A percentile compares a stretch with the other conserved stretches of the same genome.
phyloP scores from a whole-genome alignment of 2,797 vertebrate species.

The Petrocephalus schoutedeni region DNA sequence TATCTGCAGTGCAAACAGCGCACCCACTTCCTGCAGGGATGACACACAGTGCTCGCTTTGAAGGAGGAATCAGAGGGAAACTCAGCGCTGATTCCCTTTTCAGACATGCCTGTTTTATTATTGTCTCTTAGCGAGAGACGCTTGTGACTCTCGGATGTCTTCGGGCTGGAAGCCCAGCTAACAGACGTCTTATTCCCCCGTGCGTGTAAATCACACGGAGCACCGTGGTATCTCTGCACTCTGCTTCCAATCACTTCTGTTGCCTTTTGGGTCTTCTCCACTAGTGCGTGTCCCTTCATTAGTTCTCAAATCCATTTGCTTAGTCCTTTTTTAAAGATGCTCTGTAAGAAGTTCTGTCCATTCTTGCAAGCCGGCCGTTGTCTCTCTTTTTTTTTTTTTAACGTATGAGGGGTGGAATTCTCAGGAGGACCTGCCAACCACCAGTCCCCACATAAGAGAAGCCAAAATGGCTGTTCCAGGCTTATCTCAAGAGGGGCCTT shows the following conservation, averaged over 20 bases:
- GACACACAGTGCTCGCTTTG: background rate
- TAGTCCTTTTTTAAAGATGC: background rate
- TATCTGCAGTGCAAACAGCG: background rate
- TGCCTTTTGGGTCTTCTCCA: slow-evolving; percentile 7
- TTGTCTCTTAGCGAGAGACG: slow-evolving; percentile 8
- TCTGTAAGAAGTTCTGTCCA: background rate
- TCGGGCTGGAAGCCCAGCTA: slow-evolving; percentile 10
- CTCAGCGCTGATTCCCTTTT: slow-evolving; percentile 5
- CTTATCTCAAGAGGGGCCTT: slow-evolving; percentile 24
- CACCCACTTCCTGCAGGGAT: slow-evolving; percentile 4
- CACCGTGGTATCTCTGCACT: slow-evolving; percentile 11
- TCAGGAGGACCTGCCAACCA: background rate
- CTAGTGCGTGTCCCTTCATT: background rate
- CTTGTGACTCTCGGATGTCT: slow-evolving; percentile 19
- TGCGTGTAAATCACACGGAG: slow-evolving; percentile 17
- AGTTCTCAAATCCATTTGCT: background rate
- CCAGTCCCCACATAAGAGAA: background rate
- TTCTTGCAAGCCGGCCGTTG: background rate
- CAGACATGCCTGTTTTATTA: slow-evolving; percentile 24
- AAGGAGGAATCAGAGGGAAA: background rate
- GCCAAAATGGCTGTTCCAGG: background rate
- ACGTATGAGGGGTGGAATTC: background rate
- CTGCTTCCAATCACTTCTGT: slow-evolving; percentile 19
- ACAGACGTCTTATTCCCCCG: slow-evolving; percentile 22
- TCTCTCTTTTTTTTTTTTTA: background rate